Evolutionary conservation across 1,140 invertebrate genomes (phyloP), one percentile per base, ranked within the genome.

Genomic region (Idris sp.): DNA sequence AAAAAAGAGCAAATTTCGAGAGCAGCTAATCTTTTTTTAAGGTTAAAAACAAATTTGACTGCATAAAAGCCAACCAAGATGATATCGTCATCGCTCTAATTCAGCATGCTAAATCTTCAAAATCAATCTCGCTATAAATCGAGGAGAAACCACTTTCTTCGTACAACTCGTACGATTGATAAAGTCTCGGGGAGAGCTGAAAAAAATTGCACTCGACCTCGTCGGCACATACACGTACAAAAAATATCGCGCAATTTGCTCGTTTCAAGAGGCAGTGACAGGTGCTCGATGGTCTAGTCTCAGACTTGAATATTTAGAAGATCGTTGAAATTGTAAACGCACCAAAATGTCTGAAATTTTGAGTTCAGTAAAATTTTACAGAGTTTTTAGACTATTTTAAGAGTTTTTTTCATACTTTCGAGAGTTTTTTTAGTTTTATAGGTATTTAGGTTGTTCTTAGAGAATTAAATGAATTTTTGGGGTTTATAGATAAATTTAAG

Each of bases 221-320:
- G 72, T 74, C 74, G 79, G 72, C 74, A 72, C 65, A 64, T 71
- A 74, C 79, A 80, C 64, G 48, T 54, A 59, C 68, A 69, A 69
- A 79, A 76, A 83, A 81, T 81, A 81, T 81, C 78, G 76, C 77
- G 69, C 65, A 61, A 80, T 81, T 79, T 65, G 79, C 76, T 74
- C 76, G 18, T 82, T 79, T 81, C 56, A 64, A 81, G 79, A 73
- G 62, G 48, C 49, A n/a, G n/a, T 74, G 75, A 43, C 64, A 67
- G 76, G 49, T 72, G 64, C 61, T 81, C 65, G 68, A 77, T 74
- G 33, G 43, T 68, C 56, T 59, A 46, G 69, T 73, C 44, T 59
- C 11, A 56, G 53, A 43, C 44, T 36, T 14, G 61, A 61, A 74
- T 61, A 62, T 61, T 62, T 49, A 7, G 48, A 25, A 44, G 44